Evolutionary conservation across 2,113 vertebrate genomes (phyloP).

Genomic region (Pterocles gutturalis): DNA sequence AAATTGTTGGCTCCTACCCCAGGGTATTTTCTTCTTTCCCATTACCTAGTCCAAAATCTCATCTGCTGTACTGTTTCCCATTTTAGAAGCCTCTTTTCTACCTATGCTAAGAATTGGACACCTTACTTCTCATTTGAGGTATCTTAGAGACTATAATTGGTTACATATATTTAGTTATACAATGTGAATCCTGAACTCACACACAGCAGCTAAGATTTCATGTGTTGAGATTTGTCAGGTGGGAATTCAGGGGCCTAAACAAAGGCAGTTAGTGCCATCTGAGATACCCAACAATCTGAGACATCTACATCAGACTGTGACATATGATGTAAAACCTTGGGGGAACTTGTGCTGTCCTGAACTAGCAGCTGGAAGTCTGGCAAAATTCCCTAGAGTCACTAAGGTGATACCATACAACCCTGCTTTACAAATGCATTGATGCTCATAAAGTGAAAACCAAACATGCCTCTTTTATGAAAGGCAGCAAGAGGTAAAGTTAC

Average conservation of each 20-base stretch:
- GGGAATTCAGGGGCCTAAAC: neutral
- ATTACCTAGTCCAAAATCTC: neutral
- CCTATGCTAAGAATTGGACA: neutral
- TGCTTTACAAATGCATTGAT: neutral
- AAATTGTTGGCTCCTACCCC: neutral
- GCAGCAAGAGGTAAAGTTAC: neutral
- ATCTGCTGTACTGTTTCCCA: neutral
- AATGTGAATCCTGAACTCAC: neutral
- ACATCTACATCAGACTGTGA: neutral
- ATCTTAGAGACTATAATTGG: neutral
- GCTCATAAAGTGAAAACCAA: neutral
- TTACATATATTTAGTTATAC: neutral
- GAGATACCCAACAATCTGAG: neutral
- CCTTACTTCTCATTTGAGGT: neutral
- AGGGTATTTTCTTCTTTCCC: neutral
- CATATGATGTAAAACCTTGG: neutral
- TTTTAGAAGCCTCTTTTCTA: neutral
- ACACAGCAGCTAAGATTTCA: neutral
- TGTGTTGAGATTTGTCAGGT: neutral
- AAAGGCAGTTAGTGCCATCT: neutral
- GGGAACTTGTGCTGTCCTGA: neutral
- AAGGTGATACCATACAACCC: neutral
- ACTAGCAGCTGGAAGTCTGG: neutral
- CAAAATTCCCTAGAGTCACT: neutral
- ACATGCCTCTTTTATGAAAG: neutral